A percentile compares a stretch with the other conserved stretches of the same genome.
Evolutionary conservation across 2,113 vertebrate species (phyloP).

Genomic region (Nansenia antarctica): DNA sequence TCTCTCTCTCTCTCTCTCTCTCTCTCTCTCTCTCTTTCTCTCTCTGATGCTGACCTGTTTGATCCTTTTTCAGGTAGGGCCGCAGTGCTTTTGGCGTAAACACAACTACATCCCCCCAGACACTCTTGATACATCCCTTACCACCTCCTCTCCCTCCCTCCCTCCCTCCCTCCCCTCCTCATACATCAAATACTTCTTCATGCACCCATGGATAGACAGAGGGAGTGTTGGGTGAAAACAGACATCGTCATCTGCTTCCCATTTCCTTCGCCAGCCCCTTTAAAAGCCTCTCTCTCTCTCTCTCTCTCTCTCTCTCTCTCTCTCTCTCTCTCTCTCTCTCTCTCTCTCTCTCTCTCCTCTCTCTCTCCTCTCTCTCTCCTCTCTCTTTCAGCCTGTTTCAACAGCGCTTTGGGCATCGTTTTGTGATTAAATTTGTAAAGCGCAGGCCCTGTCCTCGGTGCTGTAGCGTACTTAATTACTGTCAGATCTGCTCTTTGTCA

Average conservation of each 20-base stretch:
- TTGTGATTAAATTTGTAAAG: slow-evolving; percentile 37
- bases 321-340: neutral
- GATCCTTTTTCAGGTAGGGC: neutral
- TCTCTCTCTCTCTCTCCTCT: neutral
- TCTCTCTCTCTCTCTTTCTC: no score
- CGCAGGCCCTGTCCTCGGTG: slow-evolving; percentile 23
- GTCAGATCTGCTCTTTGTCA: slow-evolving; percentile 49
- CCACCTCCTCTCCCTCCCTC: neutral
- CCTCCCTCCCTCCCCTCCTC: neutral
- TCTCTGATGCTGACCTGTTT: neutral
- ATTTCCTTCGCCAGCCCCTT: neutral
- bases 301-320: neutral
- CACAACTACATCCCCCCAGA: neutral
- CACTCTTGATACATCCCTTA: neutral
- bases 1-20: neutral
- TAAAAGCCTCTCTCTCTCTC: neutral
- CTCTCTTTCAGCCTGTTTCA: slow-evolving; percentile 25
- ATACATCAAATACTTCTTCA: neutral
- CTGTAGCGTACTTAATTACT: slow-evolving; percentile 46
- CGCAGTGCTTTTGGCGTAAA: neutral
- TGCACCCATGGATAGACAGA: neutral
- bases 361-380: neutral
- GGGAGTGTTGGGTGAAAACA: neutral
- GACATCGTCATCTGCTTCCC: neutral
- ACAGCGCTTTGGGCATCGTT: slow-evolving; percentile 24